These are phyloP conservation scores for Pygmarrhopalites habei DNA, from an alignment of 1,140 invertebrate genomes.

Conservation along the genomic window DNA sequence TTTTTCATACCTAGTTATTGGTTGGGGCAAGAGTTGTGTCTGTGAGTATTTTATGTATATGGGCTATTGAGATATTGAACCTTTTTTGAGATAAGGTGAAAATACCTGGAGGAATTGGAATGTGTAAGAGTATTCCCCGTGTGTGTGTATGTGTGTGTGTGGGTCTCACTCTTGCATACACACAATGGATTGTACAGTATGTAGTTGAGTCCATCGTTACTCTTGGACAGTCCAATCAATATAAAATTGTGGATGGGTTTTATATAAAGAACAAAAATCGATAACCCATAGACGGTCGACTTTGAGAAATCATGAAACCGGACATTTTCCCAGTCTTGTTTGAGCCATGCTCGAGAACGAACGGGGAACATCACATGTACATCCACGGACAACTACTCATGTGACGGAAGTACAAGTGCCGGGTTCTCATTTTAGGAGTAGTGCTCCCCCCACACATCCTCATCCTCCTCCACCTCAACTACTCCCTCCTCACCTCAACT, in stretches of 20 bases:
- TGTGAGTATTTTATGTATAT: too few relatives aligned
- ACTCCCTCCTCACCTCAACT: neutral
- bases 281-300: neutral
- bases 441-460: neutral
- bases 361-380: neutral
- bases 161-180: neutral
- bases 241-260: neutral
- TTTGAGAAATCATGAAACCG: slow-evolving; percentile 1
- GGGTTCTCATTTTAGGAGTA: too few relatives aligned
- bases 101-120: too few relatives aligned
- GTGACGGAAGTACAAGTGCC: neutral
- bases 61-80: too few relatives aligned
- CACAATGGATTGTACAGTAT: neutral
- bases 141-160: neutral
- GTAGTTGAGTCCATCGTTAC: neutral
- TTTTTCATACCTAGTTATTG: too few relatives aligned
- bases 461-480: neutral
- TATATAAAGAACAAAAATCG: slow-evolving; percentile 5
- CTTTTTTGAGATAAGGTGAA: too few relatives aligned
- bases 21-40: too few relatives aligned
- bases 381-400: neutral
- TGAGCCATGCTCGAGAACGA: slow-evolving; percentile 5
- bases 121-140: neutral
- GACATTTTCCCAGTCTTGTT: slow-evolving; percentile 1
- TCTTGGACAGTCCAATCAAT: neutral